phyloP scores from a whole-genome alignment of 2,113 vertebrate genomes.

The Montifringilla adamsi region DNA sequence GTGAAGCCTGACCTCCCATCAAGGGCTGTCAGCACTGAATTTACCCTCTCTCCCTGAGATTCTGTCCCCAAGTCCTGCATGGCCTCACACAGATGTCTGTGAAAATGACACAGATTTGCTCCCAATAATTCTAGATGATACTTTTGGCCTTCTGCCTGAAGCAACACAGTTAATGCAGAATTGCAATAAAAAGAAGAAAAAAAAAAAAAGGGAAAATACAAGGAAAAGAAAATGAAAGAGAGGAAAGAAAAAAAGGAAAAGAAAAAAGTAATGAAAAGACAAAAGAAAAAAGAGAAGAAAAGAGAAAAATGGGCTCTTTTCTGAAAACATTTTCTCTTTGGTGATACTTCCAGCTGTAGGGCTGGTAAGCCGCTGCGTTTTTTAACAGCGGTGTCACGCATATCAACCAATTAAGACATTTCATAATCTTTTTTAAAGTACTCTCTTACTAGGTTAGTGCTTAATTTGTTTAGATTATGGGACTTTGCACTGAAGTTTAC shows the following conservation, averaged over 20 bases:
- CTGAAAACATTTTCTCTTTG: background rate
- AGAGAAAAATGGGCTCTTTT: background rate
- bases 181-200: background rate
- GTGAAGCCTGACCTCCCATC: background rate
- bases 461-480: background rate
- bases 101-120: background rate
- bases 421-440: background rate
- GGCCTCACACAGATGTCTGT: background rate
- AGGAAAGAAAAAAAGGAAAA: no score
- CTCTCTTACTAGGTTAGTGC: background rate
- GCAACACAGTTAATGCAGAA: background rate
- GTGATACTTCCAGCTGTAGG: background rate
- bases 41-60: background rate
- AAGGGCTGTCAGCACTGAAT: background rate
- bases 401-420: background rate
- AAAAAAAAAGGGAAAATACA: background rate
- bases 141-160: background rate
- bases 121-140: background rate
- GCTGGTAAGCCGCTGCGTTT: background rate
- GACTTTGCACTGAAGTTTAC: background rate
- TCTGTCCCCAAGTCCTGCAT: fast-evolving
- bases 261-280: no score
- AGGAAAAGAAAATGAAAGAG: background rate
- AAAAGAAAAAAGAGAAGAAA: background rate
- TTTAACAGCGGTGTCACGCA: background rate